Evolutionary conservation across 2,797 vertebrate genomes (phyloP).

Genomic region (Poeciliopsis paucimaculata): DNA sequence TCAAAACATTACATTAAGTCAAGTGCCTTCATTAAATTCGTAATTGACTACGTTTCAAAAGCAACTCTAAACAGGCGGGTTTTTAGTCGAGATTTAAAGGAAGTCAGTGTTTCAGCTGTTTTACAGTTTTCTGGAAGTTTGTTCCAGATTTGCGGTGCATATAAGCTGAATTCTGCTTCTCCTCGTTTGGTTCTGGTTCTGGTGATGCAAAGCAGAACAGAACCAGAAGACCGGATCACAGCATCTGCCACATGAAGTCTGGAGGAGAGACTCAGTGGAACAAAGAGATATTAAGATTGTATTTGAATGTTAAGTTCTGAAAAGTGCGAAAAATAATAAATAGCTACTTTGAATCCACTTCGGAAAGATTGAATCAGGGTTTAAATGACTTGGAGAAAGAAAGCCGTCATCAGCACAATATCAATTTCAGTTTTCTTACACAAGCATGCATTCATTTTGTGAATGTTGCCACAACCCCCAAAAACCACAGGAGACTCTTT

Average conservation of each 20-base stretch:
- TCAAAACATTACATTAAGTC: no score
- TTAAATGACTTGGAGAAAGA: neutral
- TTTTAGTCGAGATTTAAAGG: no score
- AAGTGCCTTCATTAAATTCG: no score
- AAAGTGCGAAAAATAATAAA: neutral
- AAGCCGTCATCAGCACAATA: slow-evolving; percentile 7
- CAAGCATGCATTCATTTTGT: slow-evolving; percentile 6
- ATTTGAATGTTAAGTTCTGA: neutral
- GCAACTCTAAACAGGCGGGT: no score
- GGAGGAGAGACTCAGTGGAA: neutral
- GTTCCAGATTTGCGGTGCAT: no score
- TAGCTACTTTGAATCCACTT: neutral
- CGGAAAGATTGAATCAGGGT: neutral
- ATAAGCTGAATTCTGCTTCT: no score
- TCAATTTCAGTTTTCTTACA: neutral
- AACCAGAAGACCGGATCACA: neutral
- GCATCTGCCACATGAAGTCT: slow-evolving; percentile 14
- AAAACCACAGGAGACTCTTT: neutral
- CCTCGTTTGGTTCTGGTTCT: no score
- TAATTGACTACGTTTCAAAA: no score
- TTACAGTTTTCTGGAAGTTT: no score
- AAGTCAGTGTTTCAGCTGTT: no score
- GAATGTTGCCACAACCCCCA: slow-evolving; percentile 3
- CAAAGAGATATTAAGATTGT: neutral
- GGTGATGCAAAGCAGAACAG: no score